Evolutionary conservation across 2,888 invertebrate species (phyloP).

Genomic region (Agrotis puta): DNA sequence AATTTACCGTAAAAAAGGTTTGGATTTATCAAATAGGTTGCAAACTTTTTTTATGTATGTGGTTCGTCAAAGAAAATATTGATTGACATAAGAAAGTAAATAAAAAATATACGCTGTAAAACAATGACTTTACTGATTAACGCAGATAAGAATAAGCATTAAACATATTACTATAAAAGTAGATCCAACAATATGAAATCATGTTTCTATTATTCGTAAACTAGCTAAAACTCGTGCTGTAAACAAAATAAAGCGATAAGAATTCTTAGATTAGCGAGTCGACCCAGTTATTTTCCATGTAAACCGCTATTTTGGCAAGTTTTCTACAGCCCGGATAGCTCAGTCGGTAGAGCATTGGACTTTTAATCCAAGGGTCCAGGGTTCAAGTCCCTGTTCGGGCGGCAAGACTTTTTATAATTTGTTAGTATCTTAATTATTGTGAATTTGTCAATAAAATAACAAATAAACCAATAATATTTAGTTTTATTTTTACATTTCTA

Average conservation of each 20-base stretch:
- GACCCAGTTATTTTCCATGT: slow-evolving; percentile 6
- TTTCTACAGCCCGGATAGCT: slow-evolving; percentile 92
- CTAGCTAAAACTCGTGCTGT: background rate
- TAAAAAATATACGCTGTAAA: background rate
- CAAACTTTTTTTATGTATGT: background rate
- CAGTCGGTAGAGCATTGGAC: slow-evolving; percentile 95
- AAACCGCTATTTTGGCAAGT: background rate
- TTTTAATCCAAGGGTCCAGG: slow-evolving; percentile 95
- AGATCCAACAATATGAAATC: background rate
- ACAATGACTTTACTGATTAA: background rate
- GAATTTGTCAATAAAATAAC: background rate
- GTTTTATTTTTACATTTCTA: no score
- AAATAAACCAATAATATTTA: no score
- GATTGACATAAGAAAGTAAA: background rate
- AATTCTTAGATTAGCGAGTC: slow-evolving; percentile 3
- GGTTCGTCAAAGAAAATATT: background rate
- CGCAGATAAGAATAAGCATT: background rate
- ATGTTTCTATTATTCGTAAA: background rate
- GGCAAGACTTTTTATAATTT: slow-evolving; percentile 63
- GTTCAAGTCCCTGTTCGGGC: slow-evolving; percentile 95
- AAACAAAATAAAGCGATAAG: slow-evolving; percentile 20
- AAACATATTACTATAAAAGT: background rate
- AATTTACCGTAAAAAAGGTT: no score
- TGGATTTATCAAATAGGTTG: no score
- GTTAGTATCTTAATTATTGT: background rate